Conservation (phyloP, 2,113 vertebrate species). For the Bostrychus sinensis region DNA sequence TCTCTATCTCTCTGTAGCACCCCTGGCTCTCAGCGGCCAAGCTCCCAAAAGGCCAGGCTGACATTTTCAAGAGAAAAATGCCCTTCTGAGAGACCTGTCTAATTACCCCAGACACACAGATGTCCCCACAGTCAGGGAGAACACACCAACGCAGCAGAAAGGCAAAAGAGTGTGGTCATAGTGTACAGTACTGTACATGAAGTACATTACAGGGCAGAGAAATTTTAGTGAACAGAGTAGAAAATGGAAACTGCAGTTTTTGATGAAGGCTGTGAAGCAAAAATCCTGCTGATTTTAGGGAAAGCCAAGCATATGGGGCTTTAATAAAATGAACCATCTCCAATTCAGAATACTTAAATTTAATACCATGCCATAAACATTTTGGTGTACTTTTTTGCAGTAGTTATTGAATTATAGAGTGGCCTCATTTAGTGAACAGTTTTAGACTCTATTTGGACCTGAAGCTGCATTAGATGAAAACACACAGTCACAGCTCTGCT, state of each 20-base stretch:
- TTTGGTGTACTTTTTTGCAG: too few relatives aligned
- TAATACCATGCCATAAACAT: too few relatives aligned
- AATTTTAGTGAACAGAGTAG: neutral
- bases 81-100: conserved; percentile 61
- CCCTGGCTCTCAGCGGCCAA: conserved; percentile 62
- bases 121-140: too few relatives aligned
- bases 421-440: too few relatives aligned
- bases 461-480: neutral
- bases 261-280: conserved; percentile 25
- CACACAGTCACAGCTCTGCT: conserved; percentile 8
- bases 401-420: too few relatives aligned
- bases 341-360: too few relatives aligned
- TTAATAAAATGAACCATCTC: too few relatives aligned
- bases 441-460: too few relatives aligned
- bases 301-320: neutral
- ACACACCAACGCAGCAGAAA: neutral
- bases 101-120: conserved; percentile 66
- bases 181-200: neutral
- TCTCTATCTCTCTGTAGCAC: conserved; percentile 45
- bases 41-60: conserved; percentile 77
- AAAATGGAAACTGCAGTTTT: conserved; percentile 25
- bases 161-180: too few relatives aligned
- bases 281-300: neutral
- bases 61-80: conserved; percentile 76
- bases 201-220: neutral